phyloP scores from a whole-genome alignment of 2,888 invertebrate species.

The Ornithoptera alexandrae region DNA sequence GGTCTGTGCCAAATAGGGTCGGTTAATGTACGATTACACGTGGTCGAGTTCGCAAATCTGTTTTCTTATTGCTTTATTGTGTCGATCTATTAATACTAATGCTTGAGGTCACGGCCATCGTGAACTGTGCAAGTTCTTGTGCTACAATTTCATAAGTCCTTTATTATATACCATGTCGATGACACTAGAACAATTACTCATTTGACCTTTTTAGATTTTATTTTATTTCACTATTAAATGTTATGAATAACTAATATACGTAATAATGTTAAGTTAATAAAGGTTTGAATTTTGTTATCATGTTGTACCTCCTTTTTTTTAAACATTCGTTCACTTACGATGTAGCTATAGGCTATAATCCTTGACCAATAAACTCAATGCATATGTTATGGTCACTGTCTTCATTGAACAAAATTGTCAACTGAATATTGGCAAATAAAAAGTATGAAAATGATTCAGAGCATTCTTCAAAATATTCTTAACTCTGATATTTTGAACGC shows the following conservation, averaged over 20 bases:
- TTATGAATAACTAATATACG: not conserved
- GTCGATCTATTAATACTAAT: conserved; percentile 40
- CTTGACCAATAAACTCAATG: conserved; percentile 5
- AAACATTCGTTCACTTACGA: not conserved
- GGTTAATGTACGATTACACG: conserved; percentile 61
- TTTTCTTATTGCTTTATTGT: conserved; percentile 41
- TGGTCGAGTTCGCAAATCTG: conserved; percentile 37
- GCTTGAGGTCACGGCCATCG: conserved; percentile 21
- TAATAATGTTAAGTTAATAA: not conserved
- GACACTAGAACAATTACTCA: not conserved
- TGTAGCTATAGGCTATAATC: not conserved
- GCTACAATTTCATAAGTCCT: not conserved
- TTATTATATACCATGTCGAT: not conserved
- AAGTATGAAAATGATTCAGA: no score
- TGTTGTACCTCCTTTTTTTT: not conserved
- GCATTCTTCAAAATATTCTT: no score
- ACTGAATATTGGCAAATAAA: no score
- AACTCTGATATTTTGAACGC: no score
- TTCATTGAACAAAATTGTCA: no score
- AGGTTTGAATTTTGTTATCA: not conserved
- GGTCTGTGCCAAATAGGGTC: conserved; percentile 47
- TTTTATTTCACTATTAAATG: no score
- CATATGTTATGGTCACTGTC: not conserved
- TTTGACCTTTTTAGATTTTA: no score
- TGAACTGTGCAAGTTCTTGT: not conserved